Base-by-base conservation (phyloP, 2,797 vertebrate species). In the Sardinella longiceps region DNA sequence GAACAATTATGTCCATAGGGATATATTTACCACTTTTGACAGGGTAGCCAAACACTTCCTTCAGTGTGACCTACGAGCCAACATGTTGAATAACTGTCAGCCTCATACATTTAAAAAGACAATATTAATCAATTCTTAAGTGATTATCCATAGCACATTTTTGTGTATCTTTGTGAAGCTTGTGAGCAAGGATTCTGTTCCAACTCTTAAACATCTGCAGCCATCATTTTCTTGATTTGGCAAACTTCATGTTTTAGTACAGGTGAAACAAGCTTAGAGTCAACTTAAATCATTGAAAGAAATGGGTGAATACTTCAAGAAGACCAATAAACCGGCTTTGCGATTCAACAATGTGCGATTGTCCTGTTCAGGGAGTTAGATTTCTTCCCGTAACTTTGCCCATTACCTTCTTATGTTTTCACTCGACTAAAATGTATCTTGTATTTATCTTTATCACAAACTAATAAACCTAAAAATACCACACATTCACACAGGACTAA, bases 401-500 rank as follows among this genome's bases (percentile, higher is more conserved):
- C n/a, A 25, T n/a, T 77, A 43, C 15, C 15, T 77, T 77, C 5
- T 43, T 77, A 23, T 77, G 33, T 43, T 77, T 77, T 39, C n/a
- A 39, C 37, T 43, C 15, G 2, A 43, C 37, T 39, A 43, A 39
- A 77, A 77, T 77, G 37, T 77, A 20, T 77, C 18, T 77, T 77
- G 43, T 43, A 77, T 77, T 77, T 77, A 43, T 43, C 70, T 43
- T 23, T 77, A 39, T 43, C 33, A 43, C 70, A 77, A 77, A 77
- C 70, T 77, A 77, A 77, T 77, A 77, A 77, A 77, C 37, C 6
- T 77, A 77, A 33, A 77, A 77, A 77, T 77, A 77, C 70, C 70
- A 39, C 37, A 77, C 70, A 77, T 77, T 77, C 70, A 77, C 70
- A 77, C 70, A 77, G 28, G 37, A 20, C 70, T 77, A 43, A 43